Base-by-base conservation (phyloP, 2,797 vertebrate genomes). In the Lepilemur ruficaudatus region DNA sequence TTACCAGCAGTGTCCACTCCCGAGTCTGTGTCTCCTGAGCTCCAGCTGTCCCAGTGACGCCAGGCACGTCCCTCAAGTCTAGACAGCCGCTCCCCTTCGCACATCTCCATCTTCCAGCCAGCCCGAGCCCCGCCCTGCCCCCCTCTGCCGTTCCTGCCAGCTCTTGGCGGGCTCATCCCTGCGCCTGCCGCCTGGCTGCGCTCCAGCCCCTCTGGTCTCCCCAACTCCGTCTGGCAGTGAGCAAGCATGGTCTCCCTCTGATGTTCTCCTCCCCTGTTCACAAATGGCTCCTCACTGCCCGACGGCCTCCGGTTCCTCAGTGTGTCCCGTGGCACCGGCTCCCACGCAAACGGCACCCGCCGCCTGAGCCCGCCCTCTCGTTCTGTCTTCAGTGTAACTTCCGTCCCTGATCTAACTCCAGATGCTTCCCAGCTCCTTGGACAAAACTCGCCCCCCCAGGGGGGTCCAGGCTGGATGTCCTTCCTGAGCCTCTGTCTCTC, bases 391-490 rank as follows among this genome's bases (percentile, higher is more conserved):
- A 25, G 14, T n/a, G 20, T n/a, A 83, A 15, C 80, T 32, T 83
- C 80, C 1, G 0, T 63, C 43, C 59, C 14, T 50, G 13, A 38
- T 22, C 46, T 28, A 18, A 84, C 63, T 25, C 23, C 13, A 67
- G 61, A 41, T 18, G 13, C 0, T 0, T 35, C 61, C 79, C 17
- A 2, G 38, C 15, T 50, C 43, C 61, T n/a, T 50, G 61, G 23
- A 48, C 30, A 48, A 25, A 67, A 63, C 14, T 41, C 32, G 50
- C 20, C 5, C 20, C 15, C 52, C 28, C 25, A 5, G 38, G 55
- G 22, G 14, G n/a, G n/a, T n/a, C 4, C 0, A 43, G 8, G 8
- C 61, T 25, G 13, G 61, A 11, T 3, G 3, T 25, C 32, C n/a
- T 3, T 18, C n/a, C 75, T 4, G 75, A 52, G 11, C 48, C 12